These are phyloP conservation scores for Aspiorhynchus laticeps DNA, from an alignment of 2,113 vertebrate species.

Conservation along the genomic window DNA sequence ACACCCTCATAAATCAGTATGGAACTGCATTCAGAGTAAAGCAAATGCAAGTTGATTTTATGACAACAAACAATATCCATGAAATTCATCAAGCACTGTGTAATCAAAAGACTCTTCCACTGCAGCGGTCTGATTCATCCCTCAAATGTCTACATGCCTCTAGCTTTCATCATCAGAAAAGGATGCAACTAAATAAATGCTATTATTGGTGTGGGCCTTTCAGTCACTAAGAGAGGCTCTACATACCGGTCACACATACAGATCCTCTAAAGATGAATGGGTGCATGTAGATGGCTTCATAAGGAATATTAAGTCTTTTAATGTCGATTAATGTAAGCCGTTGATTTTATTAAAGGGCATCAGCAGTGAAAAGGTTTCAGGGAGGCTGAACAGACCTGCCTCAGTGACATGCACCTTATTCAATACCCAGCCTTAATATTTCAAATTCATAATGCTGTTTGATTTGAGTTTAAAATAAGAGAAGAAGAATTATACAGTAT, in stretches of 20 bases:
- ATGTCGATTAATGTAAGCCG: neutral
- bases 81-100: conserved; percentile 33
- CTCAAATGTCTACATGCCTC: conserved; percentile 12
- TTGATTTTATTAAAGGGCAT: neutral
- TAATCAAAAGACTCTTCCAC: conserved; percentile 13
- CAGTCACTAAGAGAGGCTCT: neutral
- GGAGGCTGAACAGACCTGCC: neutral
- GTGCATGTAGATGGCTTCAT: neutral
- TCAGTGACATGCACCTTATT: neutral
- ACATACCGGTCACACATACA: neutral
- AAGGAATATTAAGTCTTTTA: neutral
- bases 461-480: neutral
- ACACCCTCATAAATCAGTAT: conserved; percentile 57
- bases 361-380: neutral
- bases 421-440: neutral
- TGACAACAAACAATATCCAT: conserved; percentile 60
- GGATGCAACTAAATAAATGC: conserved; percentile 29
- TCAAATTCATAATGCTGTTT: neutral
- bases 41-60: conserved; percentile 63
- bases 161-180: conserved; percentile 22
- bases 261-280: conserved; percentile 10
- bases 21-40: conserved; percentile 71
- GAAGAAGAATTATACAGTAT: neutral
- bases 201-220: conserved; percentile 26
- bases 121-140: conserved; percentile 27